Base-by-base conservation (phyloP, 2,888 invertebrate species). In the Malthinus flaveolus region DNA sequence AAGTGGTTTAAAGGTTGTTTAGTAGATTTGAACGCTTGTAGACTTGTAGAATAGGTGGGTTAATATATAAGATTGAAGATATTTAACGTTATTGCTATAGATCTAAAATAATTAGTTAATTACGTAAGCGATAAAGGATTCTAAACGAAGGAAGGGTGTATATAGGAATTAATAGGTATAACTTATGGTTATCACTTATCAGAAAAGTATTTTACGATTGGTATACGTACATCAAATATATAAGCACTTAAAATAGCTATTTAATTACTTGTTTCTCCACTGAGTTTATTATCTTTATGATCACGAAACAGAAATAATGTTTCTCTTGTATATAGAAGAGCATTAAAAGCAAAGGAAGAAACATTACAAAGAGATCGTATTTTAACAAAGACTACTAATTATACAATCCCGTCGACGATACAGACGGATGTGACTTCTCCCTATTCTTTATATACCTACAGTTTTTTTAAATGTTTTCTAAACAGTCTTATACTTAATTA, bases 331-430 rank as follows among this genome's bases (percentile, higher is more conserved):
- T 49, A 56, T 31, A 49, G 49, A 49, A 34, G 49, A 45, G 36
- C 36, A 49, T 56, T 56, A 56, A 56, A 57, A 47, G 47, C 47
- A 47, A 51, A 57, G 39, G 46, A 46, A 57, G 42, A 51, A 50
- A 33, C 51, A 51, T 42, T 48, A 51, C 56, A 57, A 57, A 57
- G 56, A 57, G 51, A 57, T 57, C 51, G 56, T 57, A 47, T 51
- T 57, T 51, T 57, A 57, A 57, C 56, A 57, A 57, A 57, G 50
- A 48, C 42, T 47, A 57, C 50, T 57, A 57, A 57, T 57, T 57
- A 57, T 51, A 42, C 56, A 57, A 56, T 47, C 46, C 47, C 37
- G 51, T 57, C 56, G 33, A 51, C 56, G 42, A 51, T 57, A 50
- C 47, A 42, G 15, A 42, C 15, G 34, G 47, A 47, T 51, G 56